Conservation (phyloP, 2,888 invertebrate genomes). For the Hoplodrina blanda region DNA sequence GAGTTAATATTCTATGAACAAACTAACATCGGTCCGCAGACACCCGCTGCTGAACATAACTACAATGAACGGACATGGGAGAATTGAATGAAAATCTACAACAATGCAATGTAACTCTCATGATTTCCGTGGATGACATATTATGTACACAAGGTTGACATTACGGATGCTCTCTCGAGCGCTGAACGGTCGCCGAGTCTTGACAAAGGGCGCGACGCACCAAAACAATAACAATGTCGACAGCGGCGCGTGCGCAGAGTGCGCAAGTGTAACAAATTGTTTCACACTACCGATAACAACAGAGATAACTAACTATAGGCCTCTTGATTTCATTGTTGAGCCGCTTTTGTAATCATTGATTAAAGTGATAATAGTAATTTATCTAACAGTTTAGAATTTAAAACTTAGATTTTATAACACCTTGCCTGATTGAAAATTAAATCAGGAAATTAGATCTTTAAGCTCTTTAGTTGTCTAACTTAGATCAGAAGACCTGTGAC, state of each 20-base stretch:
- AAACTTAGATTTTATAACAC: neutral
- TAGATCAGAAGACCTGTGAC: neutral
- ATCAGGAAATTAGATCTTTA: too few relatives aligned
- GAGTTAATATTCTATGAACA: neutral
- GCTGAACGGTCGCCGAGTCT: constrained; percentile 71
- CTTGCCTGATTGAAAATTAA: neutral
- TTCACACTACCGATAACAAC: constrained; percentile 65
- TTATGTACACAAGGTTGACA: constrained; percentile 68
- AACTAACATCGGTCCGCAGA: neutral
- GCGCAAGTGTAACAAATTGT: constrained; percentile 78
- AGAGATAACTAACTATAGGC: constrained; percentile 15
- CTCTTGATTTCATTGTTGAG: constrained; percentile 14
- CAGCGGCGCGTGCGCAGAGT: constrained; percentile 82
- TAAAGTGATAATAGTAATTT: neutral
- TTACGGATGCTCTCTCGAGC: constrained; percentile 75
- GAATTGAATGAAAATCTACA: constrained; percentile 43
- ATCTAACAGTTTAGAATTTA: neutral
- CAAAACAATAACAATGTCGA: constrained; percentile 83
- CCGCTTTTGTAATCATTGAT: neutral
- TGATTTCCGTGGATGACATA: constrained; percentile 74
- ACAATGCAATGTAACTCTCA: constrained; percentile 65
- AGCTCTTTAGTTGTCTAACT: neutral
- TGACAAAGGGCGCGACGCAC: constrained; percentile 81
- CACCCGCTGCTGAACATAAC: neutral
- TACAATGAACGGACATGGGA: constrained; percentile 52